Base-by-base conservation (phyloP, 2,113 vertebrate genomes). In the Mesoclemmys tuberculata region DNA sequence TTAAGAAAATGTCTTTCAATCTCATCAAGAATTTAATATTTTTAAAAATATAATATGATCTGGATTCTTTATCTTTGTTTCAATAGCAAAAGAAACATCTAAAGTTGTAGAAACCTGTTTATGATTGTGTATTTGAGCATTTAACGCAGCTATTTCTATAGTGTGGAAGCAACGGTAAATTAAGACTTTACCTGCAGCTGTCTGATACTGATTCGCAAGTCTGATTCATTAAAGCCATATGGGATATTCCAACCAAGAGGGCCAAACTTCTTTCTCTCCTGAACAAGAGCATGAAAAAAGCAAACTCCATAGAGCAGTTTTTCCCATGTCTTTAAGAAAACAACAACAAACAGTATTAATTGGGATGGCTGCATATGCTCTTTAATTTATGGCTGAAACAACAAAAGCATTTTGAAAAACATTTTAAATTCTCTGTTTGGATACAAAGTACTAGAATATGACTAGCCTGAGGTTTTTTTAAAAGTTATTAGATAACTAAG, bases 191-290 rank as follows among this genome's bases (percentile, higher is more conserved):
- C 99, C 99, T 99, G 99, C 31, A 99, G 98, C 88, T 99, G 99
- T 81, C 98, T 98, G 96, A 99, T 98, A 94, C 99, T 99, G 95
- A 99, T 99, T 11, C 98, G 98, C 90, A 99, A 97, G 89, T 99
- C 99, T 0, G 99, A 99, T 94, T 99, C 99, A 93, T 99, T 99
- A 98, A 99, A 99, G 91, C 99, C 99, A 84, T 99, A 99, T 2
- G 99, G 99, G 96, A 99, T 99, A 93, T 99, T 99, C 99, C 99
- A 99, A 48, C 99, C 99, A 81, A 99, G 97, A 56, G 99, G 99
- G 48, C 99, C 99, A 98, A 99, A 99, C 97, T 99, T 99, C 96
- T 99, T 99, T 96, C 99, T 99, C 92, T 99, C 99, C 96, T 99
- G 99, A 90, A 99, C 99, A 68, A 99, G 99, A 51, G 99, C 99